These are phyloP conservation scores for Dendrocincla tyrannina DNA, from an alignment of 2,797 vertebrate species.

Conservation along the genomic window DNA sequence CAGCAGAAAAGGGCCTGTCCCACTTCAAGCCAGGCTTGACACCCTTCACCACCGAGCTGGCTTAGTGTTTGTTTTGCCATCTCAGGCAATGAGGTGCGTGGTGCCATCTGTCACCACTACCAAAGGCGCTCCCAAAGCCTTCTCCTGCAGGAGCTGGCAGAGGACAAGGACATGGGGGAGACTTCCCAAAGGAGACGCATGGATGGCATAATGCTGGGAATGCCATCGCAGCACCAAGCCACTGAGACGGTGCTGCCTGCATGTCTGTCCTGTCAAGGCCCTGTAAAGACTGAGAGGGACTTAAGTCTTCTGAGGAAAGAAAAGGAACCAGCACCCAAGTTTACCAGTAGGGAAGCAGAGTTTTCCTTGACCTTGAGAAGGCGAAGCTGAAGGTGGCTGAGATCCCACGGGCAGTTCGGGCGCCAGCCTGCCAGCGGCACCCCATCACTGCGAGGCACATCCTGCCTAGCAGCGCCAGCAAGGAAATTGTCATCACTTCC, in stretches of 20 bases:
- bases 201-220: neutral
- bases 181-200: fast-evolving
- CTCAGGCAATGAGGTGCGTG: neutral
- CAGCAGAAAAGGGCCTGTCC: neutral
- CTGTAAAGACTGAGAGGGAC: neutral
- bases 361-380: neutral
- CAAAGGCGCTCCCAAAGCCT: neutral
- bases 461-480: neutral
- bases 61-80: neutral
- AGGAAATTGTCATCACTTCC: neutral
- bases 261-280: neutral
- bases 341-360: neutral
- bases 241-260: neutral
- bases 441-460: neutral
- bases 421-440: neutral
- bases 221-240: neutral
- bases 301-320: neutral
- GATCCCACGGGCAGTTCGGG: too few species aligned
- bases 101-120: neutral
- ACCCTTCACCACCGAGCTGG: neutral
- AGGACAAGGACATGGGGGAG: neutral
- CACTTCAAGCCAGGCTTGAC: neutral
- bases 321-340: neutral
- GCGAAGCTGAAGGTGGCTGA: neutral
- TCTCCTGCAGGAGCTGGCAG: neutral